These are phyloP conservation scores for Myanophis thanlyinensis DNA, from an alignment of 2,113 vertebrate species.

Conservation along the genomic window DNA sequence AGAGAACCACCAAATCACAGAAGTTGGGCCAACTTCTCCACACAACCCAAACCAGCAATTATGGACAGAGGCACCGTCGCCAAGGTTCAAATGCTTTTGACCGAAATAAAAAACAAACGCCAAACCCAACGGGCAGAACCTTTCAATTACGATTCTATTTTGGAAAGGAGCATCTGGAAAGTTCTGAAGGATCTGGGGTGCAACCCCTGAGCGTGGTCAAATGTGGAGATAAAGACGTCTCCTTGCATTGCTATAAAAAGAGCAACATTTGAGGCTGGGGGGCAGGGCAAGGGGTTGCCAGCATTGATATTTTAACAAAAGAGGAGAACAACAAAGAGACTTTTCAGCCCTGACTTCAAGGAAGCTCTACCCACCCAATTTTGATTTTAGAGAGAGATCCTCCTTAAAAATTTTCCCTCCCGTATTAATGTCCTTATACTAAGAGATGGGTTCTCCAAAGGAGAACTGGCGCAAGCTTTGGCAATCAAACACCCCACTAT, in stretches of 20 bases:
- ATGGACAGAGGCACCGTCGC: not conserved
- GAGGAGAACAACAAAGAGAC: not conserved
- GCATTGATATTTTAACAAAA: not conserved
- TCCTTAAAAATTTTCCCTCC: not conserved
- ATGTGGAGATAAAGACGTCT: not conserved
- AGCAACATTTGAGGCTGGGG: not conserved
- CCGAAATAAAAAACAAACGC: constrained; percentile 24
- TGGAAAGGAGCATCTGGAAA: constrained; percentile 27
- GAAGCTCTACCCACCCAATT: not conserved
- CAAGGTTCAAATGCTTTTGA: constrained; percentile 28
- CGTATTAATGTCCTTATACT: not conserved
- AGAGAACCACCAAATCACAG: not conserved
- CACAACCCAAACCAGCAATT: constrained; percentile 38
- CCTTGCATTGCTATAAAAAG: not conserved
- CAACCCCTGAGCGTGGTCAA: not conserved
- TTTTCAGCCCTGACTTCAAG: not conserved
- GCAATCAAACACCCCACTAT: not conserved
- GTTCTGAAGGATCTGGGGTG: not conserved
- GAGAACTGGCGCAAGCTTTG: not conserved
- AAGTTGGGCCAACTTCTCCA: not conserved
- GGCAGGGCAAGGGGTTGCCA: not conserved
- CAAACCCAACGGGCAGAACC: constrained; percentile 17
- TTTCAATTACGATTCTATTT: constrained; percentile 47
- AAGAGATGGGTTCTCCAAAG: not conserved
- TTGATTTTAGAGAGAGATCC: not conserved